A percentile compares a stretch with the other conserved stretches of the same genome.
Conservation (phyloP, 2,113 vertebrate genomes). For the Equus quagga region DNA sequence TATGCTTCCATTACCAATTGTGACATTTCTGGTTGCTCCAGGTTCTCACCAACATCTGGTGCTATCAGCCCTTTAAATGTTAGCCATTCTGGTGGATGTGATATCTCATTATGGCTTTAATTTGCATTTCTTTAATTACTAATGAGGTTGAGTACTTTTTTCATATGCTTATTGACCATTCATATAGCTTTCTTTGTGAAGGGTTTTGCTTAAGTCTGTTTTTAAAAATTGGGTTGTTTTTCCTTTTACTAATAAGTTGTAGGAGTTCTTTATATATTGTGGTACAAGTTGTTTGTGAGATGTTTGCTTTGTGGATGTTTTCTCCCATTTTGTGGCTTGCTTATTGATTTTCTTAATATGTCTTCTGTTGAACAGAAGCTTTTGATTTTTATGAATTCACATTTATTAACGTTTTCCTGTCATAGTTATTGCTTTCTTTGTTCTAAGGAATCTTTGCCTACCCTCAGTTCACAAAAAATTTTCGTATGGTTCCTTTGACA, state of each 20-base stretch:
- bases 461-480: not conserved
- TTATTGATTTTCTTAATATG: slow-evolving; percentile 21
- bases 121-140: slow-evolving; percentile 16
- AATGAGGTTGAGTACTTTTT: not conserved
- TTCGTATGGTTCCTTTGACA: not conserved
- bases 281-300: not conserved
- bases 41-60: not conserved
- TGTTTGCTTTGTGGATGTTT: not conserved
- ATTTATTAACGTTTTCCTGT: slow-evolving; percentile 4
- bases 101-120: not conserved
- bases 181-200: not conserved
- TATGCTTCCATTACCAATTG: not conserved
- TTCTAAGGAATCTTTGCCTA: slow-evolving; percentile 31
- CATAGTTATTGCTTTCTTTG: not conserved
- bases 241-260: not conserved
- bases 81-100: not conserved
- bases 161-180: not conserved
- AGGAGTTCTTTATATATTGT: slow-evolving; percentile 5
- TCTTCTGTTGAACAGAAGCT: not conserved
- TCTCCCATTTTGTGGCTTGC: slow-evolving; percentile 28
- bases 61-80: not conserved
- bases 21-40: not conserved
- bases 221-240: slow-evolving; percentile 13
- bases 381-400: slow-evolving; percentile 23
- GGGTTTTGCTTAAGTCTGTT: not conserved